Evolutionary conservation across 2,797 vertebrate genomes (phyloP).

Genomic region (Numenius phaeopus): DNA sequence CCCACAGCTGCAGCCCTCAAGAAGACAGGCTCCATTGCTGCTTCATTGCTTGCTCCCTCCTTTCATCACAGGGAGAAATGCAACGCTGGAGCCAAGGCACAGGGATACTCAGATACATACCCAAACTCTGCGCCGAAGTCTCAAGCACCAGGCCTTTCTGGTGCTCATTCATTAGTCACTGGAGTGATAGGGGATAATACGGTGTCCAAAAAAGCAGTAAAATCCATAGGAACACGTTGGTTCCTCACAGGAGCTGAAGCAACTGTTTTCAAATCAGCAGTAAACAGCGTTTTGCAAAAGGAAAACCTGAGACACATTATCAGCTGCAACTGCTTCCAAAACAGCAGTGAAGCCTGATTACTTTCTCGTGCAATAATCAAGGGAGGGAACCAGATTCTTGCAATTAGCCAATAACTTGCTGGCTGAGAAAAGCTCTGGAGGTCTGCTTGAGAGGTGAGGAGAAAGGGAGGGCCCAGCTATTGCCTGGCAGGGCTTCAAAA

Average conservation of each 20-base stretch:
- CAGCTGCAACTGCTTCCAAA: not conserved
- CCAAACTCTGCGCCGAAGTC: not conserved
- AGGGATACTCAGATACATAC: rapidly evolving
- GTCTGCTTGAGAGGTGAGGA: not conserved
- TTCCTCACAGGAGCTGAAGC: not conserved
- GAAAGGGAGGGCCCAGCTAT: not conserved
- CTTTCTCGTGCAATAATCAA: not conserved
- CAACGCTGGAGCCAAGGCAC: not conserved
- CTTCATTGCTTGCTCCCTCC: not conserved
- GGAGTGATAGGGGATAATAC: not conserved
- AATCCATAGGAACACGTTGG: not conserved
- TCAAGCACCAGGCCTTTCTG: not conserved
- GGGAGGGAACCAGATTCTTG: not conserved
- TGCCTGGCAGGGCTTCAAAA: not conserved
- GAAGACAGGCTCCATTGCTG: not conserved
- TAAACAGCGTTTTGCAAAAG: not conserved
- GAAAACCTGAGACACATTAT: not conserved
- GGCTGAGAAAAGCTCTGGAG: not conserved
- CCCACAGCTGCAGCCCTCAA: not conserved
- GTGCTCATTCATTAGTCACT: not conserved
- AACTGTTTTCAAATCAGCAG: not conserved
- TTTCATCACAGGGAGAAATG: not conserved
- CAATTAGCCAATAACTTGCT: not conserved
- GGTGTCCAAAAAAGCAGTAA: not conserved
- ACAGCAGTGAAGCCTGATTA: not conserved